These are phyloP conservation scores for Ferdinandea cuprea DNA, from an alignment of 2,888 invertebrate species.

Conservation along the genomic window DNA sequence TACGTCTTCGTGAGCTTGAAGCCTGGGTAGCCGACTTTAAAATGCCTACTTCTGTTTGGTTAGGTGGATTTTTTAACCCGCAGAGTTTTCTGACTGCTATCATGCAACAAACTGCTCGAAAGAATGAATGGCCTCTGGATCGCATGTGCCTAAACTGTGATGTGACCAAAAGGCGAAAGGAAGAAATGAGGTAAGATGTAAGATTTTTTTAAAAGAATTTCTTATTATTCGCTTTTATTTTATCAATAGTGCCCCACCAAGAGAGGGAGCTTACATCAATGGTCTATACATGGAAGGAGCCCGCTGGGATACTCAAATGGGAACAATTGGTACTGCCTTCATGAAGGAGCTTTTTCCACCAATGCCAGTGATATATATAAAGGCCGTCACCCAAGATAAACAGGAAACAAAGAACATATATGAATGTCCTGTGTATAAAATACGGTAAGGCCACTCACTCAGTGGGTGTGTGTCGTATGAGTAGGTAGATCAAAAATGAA, in stretches of 20 bases:
- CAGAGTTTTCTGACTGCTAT: constrained; percentile 98
- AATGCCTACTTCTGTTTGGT: constrained; percentile 94
- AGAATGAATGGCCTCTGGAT: constrained; percentile 97
- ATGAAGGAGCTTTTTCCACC: constrained; percentile 95
- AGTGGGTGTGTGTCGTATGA: not conserved
- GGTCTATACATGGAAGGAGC: constrained; percentile 97
- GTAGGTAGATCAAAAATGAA: constrained; percentile 11
- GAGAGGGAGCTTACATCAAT: constrained; percentile 95
- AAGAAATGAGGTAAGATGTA: constrained; percentile 93
- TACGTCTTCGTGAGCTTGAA: constrained; percentile 91
- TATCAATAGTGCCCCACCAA: constrained; percentile 87
- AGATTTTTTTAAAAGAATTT: constrained; percentile 74
- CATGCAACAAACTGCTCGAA: constrained; percentile 98
- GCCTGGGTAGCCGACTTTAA: constrained; percentile 95
- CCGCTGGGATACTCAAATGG: constrained; percentile 92
- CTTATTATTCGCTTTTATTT: constrained; percentile 5
- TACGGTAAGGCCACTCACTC: constrained; percentile 83
- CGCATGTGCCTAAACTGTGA: constrained; percentile 98
- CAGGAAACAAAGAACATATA: constrained; percentile 94
- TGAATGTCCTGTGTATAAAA: constrained; percentile 97
- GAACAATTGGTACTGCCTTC: constrained; percentile 91
- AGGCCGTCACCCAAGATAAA: constrained; percentile 94
- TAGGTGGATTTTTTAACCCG: constrained; percentile 98
- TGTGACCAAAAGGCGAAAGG: constrained; percentile 93
- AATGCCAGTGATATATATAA: constrained; percentile 95